These are phyloP conservation scores for Pangasius sanitwongsei DNA, from an alignment of 2,797 vertebrate species.

Conservation along the genomic window DNA sequence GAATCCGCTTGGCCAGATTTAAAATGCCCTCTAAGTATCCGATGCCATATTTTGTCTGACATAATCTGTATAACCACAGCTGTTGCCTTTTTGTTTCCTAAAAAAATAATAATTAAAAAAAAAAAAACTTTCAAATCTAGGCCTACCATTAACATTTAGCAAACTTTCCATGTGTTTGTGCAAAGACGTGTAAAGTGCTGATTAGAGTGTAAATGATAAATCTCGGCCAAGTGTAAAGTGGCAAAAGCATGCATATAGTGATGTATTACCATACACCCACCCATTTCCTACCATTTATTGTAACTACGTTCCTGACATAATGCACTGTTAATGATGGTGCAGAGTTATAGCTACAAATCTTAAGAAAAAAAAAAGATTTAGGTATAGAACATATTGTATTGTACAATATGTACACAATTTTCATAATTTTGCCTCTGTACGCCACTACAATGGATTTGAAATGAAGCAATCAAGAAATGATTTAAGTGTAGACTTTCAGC, in stretches of 20 bases:
- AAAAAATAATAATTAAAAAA: neutral
- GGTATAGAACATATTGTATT: neutral
- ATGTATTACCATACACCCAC: slow-evolving; percentile 15
- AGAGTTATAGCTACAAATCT: neutral
- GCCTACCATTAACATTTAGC: neutral
- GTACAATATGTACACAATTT: too few relatives aligned
- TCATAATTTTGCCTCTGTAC: too few relatives aligned
- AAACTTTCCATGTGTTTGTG: neutral
- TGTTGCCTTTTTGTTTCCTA: neutral
- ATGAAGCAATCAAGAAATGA: too few relatives aligned
- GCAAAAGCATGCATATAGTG: slow-evolving; percentile 18
- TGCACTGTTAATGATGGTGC: neutral
- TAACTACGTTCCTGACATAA: neutral
- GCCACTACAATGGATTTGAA: too few relatives aligned
- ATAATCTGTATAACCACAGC: neutral
- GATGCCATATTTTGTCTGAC: neutral
- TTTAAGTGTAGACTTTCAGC: too few relatives aligned
- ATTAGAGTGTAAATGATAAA: slow-evolving; percentile 36
- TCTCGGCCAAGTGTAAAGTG: slow-evolving; percentile 21
- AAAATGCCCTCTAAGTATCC: neutral
- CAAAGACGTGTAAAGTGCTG: slow-evolving; percentile 30
- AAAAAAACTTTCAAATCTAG: neutral
- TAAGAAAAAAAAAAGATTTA: neutral
- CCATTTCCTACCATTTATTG: neutral
- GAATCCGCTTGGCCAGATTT: neutral